phyloP scores from a whole-genome alignment of 1,140 invertebrate species.

The Protaetia brevitarsis region DNA sequence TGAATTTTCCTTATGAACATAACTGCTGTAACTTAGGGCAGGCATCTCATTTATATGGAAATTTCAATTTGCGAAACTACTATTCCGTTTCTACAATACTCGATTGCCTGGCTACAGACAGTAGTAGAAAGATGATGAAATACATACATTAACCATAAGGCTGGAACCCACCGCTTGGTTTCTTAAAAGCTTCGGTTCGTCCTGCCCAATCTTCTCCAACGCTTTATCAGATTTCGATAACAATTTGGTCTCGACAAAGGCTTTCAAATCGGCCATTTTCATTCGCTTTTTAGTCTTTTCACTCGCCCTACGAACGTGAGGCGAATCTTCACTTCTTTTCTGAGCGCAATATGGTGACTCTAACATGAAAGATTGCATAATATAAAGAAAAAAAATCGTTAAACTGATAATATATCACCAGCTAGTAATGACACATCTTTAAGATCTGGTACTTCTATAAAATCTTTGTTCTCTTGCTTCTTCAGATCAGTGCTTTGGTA shows the following conservation, averaged over 20 bases:
- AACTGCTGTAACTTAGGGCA: too few species aligned
- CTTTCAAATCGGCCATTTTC: slow-evolving; percentile 85
- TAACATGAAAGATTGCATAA: slow-evolving; percentile 41
- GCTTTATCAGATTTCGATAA: slow-evolving; percentile 88
- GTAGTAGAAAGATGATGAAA: slow-evolving; percentile 30
- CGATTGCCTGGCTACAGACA: slow-evolving; percentile 8
- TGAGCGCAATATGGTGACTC: slow-evolving; percentile 48
- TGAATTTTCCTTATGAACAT: background rate
- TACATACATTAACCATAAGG: slow-evolving; percentile 46
- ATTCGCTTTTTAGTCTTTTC: slow-evolving; percentile 80
- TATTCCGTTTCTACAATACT: too few species aligned
- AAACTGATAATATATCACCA: slow-evolving; percentile 41
- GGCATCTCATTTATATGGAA: too few species aligned
- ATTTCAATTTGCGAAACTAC: too few species aligned
- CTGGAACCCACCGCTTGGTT: slow-evolving; percentile 53
- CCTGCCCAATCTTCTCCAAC: slow-evolving; percentile 82
- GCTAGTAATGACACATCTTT: slow-evolving; percentile 59
- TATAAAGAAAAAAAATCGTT: background rate
- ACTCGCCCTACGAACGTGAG: slow-evolving; percentile 66
- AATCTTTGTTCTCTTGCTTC: slow-evolving; percentile 67
- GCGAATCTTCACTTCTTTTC: slow-evolving; percentile 55
- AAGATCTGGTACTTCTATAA: slow-evolving; percentile 69
- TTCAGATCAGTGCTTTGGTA: slow-evolving; percentile 71
- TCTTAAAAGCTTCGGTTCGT: slow-evolving; percentile 60
- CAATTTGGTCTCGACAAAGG: slow-evolving; percentile 87